Base-by-base conservation (phyloP, 2,888 invertebrate species). In the Masnerella sp. region DNA sequence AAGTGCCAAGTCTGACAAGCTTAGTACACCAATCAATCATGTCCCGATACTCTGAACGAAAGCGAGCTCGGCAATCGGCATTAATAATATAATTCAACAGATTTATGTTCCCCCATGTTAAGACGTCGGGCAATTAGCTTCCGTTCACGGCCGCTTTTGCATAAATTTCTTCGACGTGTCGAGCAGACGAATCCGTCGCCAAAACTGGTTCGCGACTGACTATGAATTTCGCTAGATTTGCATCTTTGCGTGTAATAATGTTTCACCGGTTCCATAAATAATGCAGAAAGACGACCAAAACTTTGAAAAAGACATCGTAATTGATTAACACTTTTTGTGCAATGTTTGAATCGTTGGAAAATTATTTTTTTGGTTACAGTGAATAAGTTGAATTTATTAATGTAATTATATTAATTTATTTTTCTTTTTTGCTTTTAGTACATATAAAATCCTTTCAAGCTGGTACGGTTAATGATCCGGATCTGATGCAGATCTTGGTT, bases 401-500 rank as follows among this genome's bases (percentile, higher is more conserved):
- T 49, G 65, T 18, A 67, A 67, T 56, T 67, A 65, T 22, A 28
- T 36, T 17, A 47, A 18, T 32, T 22, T 14, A 8, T 30, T 52
- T 30, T 15, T 45, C 12, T 32, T 30, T 14, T 28, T n/a, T n/a
- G n/a, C n/a, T n/a, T n/a, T n/a, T n/a, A n/a, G n/a, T n/a, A n/a
- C n/a, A n/a, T n/a, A n/a, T n/a, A n/a, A n/a, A n/a, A n/a, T n/a
- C n/a, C 51, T 58, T 64, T 62, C 51, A 36, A 43, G 58, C 38
- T 32, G 36, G 38, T 45, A 45, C 45, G 32, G 28, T 51, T 58
- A 15, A 17, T 38, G 52, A 52, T 62, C 52, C 45, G 43, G 56
- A 61, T 61, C 61, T 49, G 54, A 68, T 68, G 40, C 52, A 54
- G 59, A 59, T 51, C 68, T 74, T 34, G 38, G 51, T 69, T 69